A percentile compares a stretch with the other conserved stretches of the same genome.
These are phyloP conservation scores for Cydia fagiglandana DNA, from an alignment of 1,140 invertebrate genomes.

Conservation along the genomic window DNA sequence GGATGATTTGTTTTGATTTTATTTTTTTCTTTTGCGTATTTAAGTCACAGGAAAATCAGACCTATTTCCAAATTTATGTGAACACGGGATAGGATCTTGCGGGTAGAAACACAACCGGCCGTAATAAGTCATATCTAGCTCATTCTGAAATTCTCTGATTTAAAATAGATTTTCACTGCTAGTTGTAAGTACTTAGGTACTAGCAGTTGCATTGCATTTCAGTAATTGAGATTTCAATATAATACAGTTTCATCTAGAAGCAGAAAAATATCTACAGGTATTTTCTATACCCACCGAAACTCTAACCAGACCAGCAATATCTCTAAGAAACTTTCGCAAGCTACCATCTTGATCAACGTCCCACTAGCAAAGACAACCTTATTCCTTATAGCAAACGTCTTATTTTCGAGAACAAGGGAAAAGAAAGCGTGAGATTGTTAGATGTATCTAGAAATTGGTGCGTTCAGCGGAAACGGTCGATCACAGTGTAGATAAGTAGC, in stretches of 20 bases:
- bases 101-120: too few species aligned
- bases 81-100: too few species aligned
- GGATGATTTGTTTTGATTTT: too few species aligned
- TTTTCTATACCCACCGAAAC: neutral
- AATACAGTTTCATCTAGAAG: neutral
- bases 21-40: too few species aligned
- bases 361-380: neutral
- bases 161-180: too few species aligned
- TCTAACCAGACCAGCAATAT: neutral
- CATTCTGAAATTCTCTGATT: too few species aligned
- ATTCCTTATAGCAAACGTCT: neutral
- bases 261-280: neutral
- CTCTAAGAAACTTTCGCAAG: neutral
- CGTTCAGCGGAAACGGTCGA: constrained; percentile 68
- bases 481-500: constrained; percentile 46
- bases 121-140: too few species aligned
- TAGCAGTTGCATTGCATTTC: neutral
- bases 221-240: neutral
- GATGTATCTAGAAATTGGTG: neutral
- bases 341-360: neutral
- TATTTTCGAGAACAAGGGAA: neutral
- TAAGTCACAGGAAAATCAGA: too few species aligned
- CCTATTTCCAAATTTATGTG: too few species aligned
- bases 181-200: too few species aligned
- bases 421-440: neutral